Conservation (phyloP, 2,888 invertebrate genomes). For the Druceiella hillmani region DNA sequence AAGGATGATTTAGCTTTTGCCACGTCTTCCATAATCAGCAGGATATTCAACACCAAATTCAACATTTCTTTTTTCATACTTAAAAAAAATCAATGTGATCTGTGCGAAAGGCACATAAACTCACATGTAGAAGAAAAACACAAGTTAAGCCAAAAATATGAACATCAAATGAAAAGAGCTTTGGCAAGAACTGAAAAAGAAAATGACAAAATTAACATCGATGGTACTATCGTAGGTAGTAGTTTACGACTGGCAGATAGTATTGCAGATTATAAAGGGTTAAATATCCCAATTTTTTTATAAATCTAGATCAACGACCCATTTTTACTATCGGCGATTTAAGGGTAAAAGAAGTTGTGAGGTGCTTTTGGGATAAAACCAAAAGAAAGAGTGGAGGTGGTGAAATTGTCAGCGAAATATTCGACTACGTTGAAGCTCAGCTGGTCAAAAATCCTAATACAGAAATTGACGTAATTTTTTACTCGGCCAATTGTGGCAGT, state of each 20-base stretch:
- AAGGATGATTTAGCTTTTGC: neutral
- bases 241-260: conserved; percentile 13
- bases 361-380: conserved; percentile 24
- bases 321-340: conserved; percentile 24
- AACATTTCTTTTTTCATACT: neutral
- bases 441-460: conserved; percentile 12
- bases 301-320: conserved; percentile 16
- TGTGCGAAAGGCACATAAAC: neutral
- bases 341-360: conserved; percentile 5
- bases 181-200: neutral
- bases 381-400: too few species aligned
- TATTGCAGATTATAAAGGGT: conserved; percentile 12
- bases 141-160: neutral
- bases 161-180: neutral
- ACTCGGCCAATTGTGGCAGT: conserved; percentile 22
- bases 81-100: neutral
- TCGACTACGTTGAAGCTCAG: conserved; percentile 15
- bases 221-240: conserved; percentile 1
- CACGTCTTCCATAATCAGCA: neutral
- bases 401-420: conserved; percentile 23
- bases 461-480: conserved; percentile 19
- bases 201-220: neutral
- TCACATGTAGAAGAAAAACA: neutral
- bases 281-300: conserved; percentile 17
- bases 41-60: neutral